These are phyloP conservation scores for Drosophila nr. perissopoda DNA, from an alignment of 2,888 invertebrate species.

Conservation along the genomic window DNA sequence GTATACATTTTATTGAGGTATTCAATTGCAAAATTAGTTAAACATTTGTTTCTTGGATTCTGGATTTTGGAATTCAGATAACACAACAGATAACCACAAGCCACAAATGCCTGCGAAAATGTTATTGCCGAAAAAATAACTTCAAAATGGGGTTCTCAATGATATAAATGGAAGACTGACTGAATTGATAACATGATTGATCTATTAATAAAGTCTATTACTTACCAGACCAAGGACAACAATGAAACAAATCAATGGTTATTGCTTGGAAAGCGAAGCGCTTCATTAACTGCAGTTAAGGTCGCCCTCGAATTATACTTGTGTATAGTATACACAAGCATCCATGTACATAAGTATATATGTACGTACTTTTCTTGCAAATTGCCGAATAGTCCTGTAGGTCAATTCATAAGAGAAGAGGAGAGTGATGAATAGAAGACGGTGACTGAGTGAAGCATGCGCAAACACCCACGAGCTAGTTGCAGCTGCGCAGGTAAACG, in stretches of 20 bases:
- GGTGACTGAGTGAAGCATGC: slow-evolving; percentile 32
- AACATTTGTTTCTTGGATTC: not conserved
- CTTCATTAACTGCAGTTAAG: slow-evolving; percentile 10
- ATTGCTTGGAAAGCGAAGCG: not conserved
- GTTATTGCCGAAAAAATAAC: not conserved
- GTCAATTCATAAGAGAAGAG: slow-evolving; percentile 22
- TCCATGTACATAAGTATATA: not conserved
- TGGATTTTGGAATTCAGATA: not conserved
- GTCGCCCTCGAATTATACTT: slow-evolving; percentile 14
- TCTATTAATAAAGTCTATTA: not conserved
- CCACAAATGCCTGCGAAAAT: not conserved
- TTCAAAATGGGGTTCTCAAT: not conserved
- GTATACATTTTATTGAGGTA: not conserved
- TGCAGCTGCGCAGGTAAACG: slow-evolving; percentile 74
- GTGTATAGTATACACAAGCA: not conserved
- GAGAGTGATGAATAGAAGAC: slow-evolving; percentile 56
- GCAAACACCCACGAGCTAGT: slow-evolving; percentile 50
- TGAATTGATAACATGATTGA: not conserved
- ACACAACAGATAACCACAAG: not conserved
- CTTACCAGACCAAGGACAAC: not conserved
- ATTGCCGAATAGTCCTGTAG: slow-evolving; percentile 44
- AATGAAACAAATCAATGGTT: not conserved
- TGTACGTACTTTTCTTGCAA: slow-evolving; percentile 48
- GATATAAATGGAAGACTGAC: not conserved
- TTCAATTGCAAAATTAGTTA: not conserved